phyloP scores from a whole-genome alignment of 2,113 vertebrate genomes.

The Pogonocichla stellata region DNA sequence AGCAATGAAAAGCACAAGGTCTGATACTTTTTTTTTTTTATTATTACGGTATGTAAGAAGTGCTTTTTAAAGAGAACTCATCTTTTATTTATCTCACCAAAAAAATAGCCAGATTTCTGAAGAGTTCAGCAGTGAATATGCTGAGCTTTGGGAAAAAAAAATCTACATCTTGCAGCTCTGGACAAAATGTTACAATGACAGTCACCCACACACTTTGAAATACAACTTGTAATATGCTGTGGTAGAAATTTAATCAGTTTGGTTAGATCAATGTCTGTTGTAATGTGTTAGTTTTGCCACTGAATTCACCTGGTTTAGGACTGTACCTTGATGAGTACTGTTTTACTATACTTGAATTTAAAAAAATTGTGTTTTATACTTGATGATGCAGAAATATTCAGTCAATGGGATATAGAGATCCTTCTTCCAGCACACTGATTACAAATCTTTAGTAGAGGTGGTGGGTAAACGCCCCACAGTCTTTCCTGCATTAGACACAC shows the following conservation, averaged over 20 bases:
- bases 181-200: background rate
- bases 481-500: background rate
- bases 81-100: background rate
- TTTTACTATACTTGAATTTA: background rate
- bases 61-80: background rate
- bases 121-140: background rate
- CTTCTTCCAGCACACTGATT: background rate
- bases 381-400: background rate
- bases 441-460: background rate
- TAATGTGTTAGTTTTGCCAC: background rate
- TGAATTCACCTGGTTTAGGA: background rate
- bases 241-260: background rate
- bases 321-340: background rate
- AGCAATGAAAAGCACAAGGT: background rate
- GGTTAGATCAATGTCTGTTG: background rate
- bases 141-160: background rate
- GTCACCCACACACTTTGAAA: background rate
- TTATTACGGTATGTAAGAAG: background rate
- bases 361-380: background rate
- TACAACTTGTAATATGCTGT: background rate
- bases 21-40: background rate
- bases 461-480: background rate
- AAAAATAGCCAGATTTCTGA: constrained; percentile 15
- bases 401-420: background rate
- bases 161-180: background rate